phyloP scores from a whole-genome alignment of 2,888 invertebrate genomes.

The Oscheius sp. region DNA sequence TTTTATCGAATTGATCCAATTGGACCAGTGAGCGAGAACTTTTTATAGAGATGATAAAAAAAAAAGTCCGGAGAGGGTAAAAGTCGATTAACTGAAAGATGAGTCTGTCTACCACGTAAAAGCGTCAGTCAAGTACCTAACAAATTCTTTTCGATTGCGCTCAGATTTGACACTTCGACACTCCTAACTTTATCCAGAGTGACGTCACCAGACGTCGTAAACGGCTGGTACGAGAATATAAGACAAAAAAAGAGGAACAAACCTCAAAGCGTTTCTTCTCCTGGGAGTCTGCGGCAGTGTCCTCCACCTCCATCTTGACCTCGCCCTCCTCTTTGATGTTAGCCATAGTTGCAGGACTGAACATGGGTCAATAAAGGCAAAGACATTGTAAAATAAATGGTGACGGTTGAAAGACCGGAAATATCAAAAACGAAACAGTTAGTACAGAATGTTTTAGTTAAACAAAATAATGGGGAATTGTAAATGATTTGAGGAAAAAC shows the following conservation, averaged over 20 bases:
- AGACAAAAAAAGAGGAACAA: not conserved
- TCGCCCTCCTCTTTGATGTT: conserved; percentile 19
- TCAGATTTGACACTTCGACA: too few relatives aligned
- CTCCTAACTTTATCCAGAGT: too few relatives aligned
- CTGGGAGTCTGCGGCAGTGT: conserved; percentile 35
- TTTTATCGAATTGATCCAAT: too few relatives aligned
- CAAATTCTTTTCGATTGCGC: too few relatives aligned
- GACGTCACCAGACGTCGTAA: too few relatives aligned
- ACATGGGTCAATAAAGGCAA: not conserved
- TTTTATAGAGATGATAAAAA: too few relatives aligned
- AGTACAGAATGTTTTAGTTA: not conserved
- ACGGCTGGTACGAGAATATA: not conserved
- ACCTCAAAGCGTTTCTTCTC: conserved; percentile 67
- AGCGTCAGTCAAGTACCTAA: too few relatives aligned
- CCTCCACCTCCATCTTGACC: conserved; percentile 59
- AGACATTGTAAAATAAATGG: not conserved
- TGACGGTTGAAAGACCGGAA: not conserved
- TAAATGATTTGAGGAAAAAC: not conserved
- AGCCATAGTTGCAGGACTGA: conserved; percentile 1
- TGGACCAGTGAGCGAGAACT: too few relatives aligned
- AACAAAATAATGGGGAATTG: too few relatives aligned
- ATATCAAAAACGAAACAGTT: not conserved
- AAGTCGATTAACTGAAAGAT: too few relatives aligned
- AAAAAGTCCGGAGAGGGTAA: too few relatives aligned
- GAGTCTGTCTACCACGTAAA: too few relatives aligned